These are phyloP conservation scores for Cantharis rufa DNA, from an alignment of 2,888 invertebrate species.

Conservation along the genomic window DNA sequence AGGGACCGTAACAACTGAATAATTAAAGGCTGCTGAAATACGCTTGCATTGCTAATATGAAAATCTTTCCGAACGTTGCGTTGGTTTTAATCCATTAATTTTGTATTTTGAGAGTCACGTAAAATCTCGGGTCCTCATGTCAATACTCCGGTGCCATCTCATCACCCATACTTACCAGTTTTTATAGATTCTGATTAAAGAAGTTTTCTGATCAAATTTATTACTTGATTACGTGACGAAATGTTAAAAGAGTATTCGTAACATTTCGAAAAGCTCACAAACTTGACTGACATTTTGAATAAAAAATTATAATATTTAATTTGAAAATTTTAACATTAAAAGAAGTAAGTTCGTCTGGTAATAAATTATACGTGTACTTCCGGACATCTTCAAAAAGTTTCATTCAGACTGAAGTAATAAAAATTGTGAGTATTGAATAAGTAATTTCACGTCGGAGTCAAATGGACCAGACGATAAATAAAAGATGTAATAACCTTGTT, in stretches of 20 bases:
- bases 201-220: background rate
- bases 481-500: background rate
- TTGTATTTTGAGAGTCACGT: background rate
- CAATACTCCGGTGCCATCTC: background rate
- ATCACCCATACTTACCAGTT: background rate
- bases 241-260: background rate
- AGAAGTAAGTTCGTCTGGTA: background rate
- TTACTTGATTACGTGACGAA: background rate
- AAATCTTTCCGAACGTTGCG: background rate
- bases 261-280: background rate
- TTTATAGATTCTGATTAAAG: background rate
- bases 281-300: too few species aligned
- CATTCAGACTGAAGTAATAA: background rate
- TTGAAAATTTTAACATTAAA: background rate
- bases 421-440: background rate
- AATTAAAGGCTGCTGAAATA: background rate
- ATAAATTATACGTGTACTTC: background rate
- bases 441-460: background rate
- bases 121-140: background rate
- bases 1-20: background rate
- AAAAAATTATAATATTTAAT: background rate
- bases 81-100: background rate
- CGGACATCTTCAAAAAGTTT: background rate
- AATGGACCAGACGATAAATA: background rate
- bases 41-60: background rate